Evolutionary conservation across 2,888 invertebrate genomes (phyloP), one percentile per base, ranked within the genome.

Genomic region (Drepana falcataria): DNA sequence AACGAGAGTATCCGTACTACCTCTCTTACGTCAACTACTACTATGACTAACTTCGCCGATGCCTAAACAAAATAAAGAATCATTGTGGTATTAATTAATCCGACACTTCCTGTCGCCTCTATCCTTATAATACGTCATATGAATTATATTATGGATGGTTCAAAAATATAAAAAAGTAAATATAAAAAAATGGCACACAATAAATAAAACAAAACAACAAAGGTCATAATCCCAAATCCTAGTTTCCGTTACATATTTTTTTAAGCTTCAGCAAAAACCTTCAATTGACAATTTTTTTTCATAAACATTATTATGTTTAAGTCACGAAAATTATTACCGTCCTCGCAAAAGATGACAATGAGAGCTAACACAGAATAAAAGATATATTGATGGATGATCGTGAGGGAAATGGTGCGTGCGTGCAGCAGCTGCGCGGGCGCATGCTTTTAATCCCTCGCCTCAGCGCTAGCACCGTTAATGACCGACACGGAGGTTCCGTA

Each of bases 391-490:
- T 73, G 69, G 68, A 71, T 71, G 73, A 68, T 61, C 44, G 44
- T 44, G 5, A 51, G 65, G 59, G 64, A 71, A 68, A 65, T 66
- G 64, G 66, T 67, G 66, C 69, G 69, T 75, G 71, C 75, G 74
- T 78, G 74, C 81, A 81, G 74, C 81, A 81, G 82, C 80, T 81
- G 83, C 74, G 62, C 63, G 53, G 61, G 74, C 76, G 77, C 81
- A 78, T 76, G 78, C 75, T 70, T 53, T 35, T 48, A 49, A 57
- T 52, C 40, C 49, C n/a, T 47, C 49, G 58, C 65, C 69, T 77
- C 69, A 72, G 79, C 71, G 73, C 67, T 60, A 67, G 60, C 68
- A 79, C 75, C 77, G 78, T 77, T 83, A 84, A 79, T 72, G 68
- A 75, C 73, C 69, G 73, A 57, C 69, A 65, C 71, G 68, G 75